Conservation (phyloP, 1,140 invertebrate species). For the Hycleus cichorii region DNA sequence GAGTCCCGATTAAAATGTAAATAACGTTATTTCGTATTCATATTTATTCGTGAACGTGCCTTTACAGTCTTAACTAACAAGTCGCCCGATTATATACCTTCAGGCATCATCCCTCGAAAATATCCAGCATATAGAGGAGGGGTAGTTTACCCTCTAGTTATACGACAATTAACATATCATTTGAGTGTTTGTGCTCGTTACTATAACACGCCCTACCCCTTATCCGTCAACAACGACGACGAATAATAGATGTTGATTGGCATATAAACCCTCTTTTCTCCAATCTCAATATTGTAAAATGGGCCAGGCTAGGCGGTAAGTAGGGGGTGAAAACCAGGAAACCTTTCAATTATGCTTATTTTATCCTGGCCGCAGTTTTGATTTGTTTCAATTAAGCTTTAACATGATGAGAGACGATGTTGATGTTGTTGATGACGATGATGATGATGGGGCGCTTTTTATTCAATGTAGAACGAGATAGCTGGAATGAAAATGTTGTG, state of each 20-base stretch:
- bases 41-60: slow-evolving; percentile 28
- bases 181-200: slow-evolving; percentile 31
- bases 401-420: too few relatives aligned
- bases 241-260: slow-evolving; percentile 29
- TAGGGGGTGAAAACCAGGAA: slow-evolving; percentile 9
- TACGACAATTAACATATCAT: slow-evolving; percentile 35
- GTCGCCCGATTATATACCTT: slow-evolving; percentile 18
- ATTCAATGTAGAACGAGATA: too few relatives aligned
- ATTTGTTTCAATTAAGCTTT: slow-evolving; percentile 19
- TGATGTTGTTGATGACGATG: too few relatives aligned
- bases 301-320: too few relatives aligned
- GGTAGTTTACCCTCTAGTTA: slow-evolving; percentile 35
- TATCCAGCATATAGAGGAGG: slow-evolving; percentile 11
- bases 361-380: slow-evolving; percentile 17
- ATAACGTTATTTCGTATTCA: slow-evolving; percentile 17
- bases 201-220: slow-evolving; percentile 12
- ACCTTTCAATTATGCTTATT: slow-evolving; percentile 25
- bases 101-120: slow-evolving; percentile 9
- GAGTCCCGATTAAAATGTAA: slow-evolving; percentile 14
- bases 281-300: background rate
- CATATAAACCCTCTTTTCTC: slow-evolving; percentile 18
- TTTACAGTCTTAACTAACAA: slow-evolving; percentile 23
- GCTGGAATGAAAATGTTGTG: too few relatives aligned
- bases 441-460: too few relatives aligned
- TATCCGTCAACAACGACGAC: slow-evolving; percentile 3